Evolutionary conservation across 2,113 vertebrate genomes (phyloP).

Genomic region (Notarius quadriscutis): DNA sequence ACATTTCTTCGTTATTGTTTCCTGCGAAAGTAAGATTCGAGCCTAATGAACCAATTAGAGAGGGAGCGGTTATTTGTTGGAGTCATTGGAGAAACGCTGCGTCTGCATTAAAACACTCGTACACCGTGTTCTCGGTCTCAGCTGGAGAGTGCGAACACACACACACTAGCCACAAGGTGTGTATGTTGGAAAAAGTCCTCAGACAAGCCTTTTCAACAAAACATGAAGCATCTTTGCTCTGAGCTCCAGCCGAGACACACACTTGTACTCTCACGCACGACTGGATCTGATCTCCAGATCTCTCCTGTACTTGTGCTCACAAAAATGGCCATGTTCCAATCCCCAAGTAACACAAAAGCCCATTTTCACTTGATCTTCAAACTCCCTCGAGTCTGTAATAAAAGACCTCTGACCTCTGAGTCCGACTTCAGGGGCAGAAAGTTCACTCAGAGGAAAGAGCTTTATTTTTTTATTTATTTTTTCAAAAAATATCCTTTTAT

Average conservation of each 20-base stretch:
- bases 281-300: not conserved
- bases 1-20: not conserved
- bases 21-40: conserved; percentile 8
- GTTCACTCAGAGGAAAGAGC: not conserved
- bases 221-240: not conserved
- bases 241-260: not conserved
- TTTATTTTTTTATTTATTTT: no score
- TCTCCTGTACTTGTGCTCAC: not conserved
- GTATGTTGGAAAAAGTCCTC: conserved; percentile 29
- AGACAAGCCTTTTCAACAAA: not conserved
- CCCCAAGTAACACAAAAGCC: not conserved
- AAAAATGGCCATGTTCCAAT: conserved; percentile 2
- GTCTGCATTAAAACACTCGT: conserved; percentile 54
- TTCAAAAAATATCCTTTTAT: no score
- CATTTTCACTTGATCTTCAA: conserved; percentile 10
- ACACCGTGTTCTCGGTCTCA: conserved; percentile 66
- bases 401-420: conserved; percentile 25
- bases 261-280: not conserved
- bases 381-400: conserved; percentile 13
- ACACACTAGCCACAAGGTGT: conserved; percentile 12
- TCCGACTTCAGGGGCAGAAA: not conserved
- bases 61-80: not conserved
- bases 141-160: conserved; percentile 57
- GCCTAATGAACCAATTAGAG: conserved; percentile 45
- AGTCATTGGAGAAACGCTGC: conserved; percentile 34